Percentiles rank a stretch among this genome's conserved stretches.
Evolutionary conservation across 1,140 invertebrate genomes (phyloP).

Genomic region (Paraescarpia echinospica): DNA sequence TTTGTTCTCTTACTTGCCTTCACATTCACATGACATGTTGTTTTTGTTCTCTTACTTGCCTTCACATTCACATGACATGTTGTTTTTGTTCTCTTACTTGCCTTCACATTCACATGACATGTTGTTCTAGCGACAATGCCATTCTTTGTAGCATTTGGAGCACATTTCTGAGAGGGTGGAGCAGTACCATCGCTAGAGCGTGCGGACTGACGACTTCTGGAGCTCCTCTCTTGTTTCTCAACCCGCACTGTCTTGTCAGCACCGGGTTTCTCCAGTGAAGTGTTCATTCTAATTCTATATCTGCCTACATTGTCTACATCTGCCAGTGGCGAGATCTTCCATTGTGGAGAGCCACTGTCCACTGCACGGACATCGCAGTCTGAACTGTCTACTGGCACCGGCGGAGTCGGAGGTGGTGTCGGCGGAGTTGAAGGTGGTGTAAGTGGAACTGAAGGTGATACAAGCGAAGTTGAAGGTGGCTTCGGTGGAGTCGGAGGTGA

Average conservation of each 20-base stretch:
- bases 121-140: neutral
- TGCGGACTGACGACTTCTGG: neutral
- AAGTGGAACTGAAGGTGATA: too few relatives aligned
- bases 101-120: neutral
- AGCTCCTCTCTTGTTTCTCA: neutral
- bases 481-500: neutral
- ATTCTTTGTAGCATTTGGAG: neutral
- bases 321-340: neutral
- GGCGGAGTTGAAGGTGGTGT: too few relatives aligned
- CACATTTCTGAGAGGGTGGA: neutral
- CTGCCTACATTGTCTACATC: neutral
- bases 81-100: neutral
- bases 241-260: neutral
- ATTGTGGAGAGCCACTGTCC: neutral
- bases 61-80: too few relatives aligned
- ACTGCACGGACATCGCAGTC: neutral
- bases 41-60: too few relatives aligned
- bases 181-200: neutral
- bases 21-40: too few relatives aligned
- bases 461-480: too few relatives aligned
- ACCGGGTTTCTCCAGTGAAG: neutral
- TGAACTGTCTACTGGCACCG: neutral
- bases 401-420: neutral
- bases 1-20: too few relatives aligned
- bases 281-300: too few relatives aligned